Percentiles rank a stretch among this genome's conserved stretches.
These are phyloP conservation scores for Cataglyphis rosenhaueri DNA, from an alignment of 2,888 invertebrate genomes.

Conservation along the genomic window DNA sequence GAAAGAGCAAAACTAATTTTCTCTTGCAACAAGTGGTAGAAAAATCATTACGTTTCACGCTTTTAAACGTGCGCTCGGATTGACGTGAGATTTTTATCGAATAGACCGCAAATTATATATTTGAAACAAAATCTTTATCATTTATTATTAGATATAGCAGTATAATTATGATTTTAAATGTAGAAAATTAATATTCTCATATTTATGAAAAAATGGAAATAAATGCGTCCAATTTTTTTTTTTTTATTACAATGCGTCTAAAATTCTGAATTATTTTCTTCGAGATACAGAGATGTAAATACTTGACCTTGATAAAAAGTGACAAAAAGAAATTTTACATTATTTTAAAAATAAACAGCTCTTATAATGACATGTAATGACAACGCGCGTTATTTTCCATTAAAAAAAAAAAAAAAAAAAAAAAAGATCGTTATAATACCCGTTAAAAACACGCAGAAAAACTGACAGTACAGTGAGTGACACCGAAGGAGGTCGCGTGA, in stretches of 20 bases:
- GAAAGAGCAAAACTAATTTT: slow-evolving; percentile 33
- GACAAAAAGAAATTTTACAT: too few species aligned
- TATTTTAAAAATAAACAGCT: neutral
- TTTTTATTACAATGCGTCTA: neutral
- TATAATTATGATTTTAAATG: neutral
- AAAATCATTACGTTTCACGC: slow-evolving; percentile 26
- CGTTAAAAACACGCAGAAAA: slow-evolving; percentile 9
- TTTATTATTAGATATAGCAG: neutral
- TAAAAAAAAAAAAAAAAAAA: slow-evolving; percentile 20
- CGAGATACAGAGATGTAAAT: neutral
- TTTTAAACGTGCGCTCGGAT: neutral
- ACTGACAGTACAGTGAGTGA: slow-evolving; percentile 35
- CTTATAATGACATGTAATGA: slow-evolving; percentile 5
- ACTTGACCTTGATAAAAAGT: neutral
- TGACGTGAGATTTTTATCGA: slow-evolving; percentile 29
- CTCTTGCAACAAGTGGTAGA: slow-evolving; percentile 37
- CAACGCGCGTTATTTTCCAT: neutral
- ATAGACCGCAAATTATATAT: neutral
- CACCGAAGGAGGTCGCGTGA: slow-evolving; percentile 42
- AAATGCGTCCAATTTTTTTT: neutral
- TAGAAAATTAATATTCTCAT: slow-evolving; percentile 1
- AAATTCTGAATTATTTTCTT: neutral
- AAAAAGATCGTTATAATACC: slow-evolving; percentile 17
- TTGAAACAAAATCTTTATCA: slow-evolving; percentile 24
- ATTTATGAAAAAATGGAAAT: neutral